Base-by-base conservation (phyloP, 2,797 vertebrate species). In the Arctocebus calabarensis region DNA sequence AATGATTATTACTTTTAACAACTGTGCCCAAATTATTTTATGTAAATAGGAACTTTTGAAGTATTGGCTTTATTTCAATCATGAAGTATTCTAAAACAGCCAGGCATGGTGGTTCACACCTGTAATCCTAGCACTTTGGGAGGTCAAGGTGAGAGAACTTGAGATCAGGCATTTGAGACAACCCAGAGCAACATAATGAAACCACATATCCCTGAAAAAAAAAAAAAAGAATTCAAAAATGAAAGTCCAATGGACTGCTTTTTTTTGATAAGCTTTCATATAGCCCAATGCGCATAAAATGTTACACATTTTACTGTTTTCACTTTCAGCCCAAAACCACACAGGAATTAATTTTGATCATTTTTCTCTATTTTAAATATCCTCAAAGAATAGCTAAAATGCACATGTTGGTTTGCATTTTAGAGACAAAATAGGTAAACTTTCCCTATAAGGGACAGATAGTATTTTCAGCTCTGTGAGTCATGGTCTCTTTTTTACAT, bases 1-100 rank as follows among this genome's bases (percentile, higher is more conserved):
- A 94, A 95, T 45, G 7, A 79, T 25, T 79, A 85, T 68, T 59
- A 88, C 19, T 81, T 93, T 92, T 82, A 88, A 48, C 70, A 87
- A 84, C 43, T 79, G 84, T 16, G 45, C 57, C n/a, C 4, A 71
- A 71, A 84, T 68, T 71, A 64, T 59, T 79, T 88, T 85, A 85
- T 73, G 78, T 43, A 91, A 86, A 45, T 34, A 92, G 75, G 34
- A 90, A 87, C 43, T 86, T 73, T 84, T 32, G 57, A 79, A 93
- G 45, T 62, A 75, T 17, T 61, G 25, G 55, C 29, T 92, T 83
- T 73, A 16, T 90, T 94, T 90, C 48, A 93, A 79, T 90, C 55
- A 88, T 88, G 43, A 88, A 85, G 57, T 8, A 94, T 45, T 61
- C 90, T 94, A 78, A 70, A 66, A 66, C 9, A 66, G 64, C 64